Evolutionary conservation across 2,113 vertebrate genomes (phyloP).

Genomic region (Phainopepla nitens): DNA sequence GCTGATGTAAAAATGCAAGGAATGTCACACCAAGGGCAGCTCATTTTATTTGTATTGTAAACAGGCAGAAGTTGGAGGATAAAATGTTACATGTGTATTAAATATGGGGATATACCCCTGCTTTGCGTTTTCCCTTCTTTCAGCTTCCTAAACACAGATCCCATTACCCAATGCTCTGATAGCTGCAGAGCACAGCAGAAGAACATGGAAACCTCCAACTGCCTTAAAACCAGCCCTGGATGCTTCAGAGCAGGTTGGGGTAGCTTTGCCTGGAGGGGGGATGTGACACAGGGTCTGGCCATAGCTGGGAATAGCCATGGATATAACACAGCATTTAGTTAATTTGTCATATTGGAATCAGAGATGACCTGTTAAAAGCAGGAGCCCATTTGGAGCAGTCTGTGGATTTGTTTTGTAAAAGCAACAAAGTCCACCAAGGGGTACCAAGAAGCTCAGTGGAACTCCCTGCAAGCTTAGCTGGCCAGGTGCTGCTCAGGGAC

Average conservation of each 20-base stretch:
- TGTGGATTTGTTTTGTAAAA: not conserved
- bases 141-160: conserved; percentile 19
- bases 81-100: conserved; percentile 55
- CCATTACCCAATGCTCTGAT: not conserved
- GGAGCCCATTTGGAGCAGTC: not conserved
- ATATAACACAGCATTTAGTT: not conserved
- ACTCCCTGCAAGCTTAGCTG: not conserved
- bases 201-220: not conserved
- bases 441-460: not conserved
- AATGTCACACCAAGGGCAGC: conserved; percentile 63
- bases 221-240: not conserved
- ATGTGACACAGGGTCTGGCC: no score
- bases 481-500: not conserved
- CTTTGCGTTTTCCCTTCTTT: not conserved
- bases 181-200: not conserved
- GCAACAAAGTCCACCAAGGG: not conserved
- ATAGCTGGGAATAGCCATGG: not conserved
- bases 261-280: not conserved
- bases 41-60: conserved; percentile 54
- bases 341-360: not conserved
- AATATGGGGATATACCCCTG: not conserved
- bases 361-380: not conserved
- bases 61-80: conserved; percentile 24
- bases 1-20: conserved; percentile 69
- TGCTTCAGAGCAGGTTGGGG: not conserved